Evolutionary conservation across 64 coral and sea anemone species (phyloP).

Genomic region (Actinia tenebrosa): DNA sequence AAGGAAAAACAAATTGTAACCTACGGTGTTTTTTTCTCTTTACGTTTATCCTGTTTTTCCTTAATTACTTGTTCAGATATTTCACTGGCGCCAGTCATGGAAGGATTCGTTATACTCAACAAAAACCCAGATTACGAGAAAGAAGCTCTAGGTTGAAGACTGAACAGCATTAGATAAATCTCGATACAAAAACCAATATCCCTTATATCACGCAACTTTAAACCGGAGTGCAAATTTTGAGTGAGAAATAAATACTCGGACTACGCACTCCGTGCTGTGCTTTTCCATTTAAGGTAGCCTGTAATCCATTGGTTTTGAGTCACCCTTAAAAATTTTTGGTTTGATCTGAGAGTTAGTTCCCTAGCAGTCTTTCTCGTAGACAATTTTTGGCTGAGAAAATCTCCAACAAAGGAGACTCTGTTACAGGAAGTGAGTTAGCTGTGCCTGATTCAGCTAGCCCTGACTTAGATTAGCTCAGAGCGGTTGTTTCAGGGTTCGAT

Average conservation of each 20-base stretch:
- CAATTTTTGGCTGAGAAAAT: no score
- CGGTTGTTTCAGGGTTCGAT: no score
- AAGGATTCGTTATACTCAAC: slow-evolving; percentile 97
- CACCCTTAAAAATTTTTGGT: no score
- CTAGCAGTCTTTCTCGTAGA: no score
- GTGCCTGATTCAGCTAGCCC: no score
- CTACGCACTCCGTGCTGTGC: background rate
- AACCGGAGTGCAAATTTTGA: background rate
- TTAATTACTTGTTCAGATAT: slow-evolving; percentile 64
- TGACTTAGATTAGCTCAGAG: no score
- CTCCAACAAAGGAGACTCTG: no score
- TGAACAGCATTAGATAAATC: background rate
- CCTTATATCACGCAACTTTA: background rate
- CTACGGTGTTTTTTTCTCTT: background rate
- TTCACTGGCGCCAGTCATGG: slow-evolving; percentile 86
- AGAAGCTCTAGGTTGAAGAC: background rate
- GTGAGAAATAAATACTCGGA: background rate
- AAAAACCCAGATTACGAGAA: slow-evolving; percentile 97
- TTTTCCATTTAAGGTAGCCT: no score
- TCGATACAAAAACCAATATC: background rate
- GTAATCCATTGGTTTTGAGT: no score
- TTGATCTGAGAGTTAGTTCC: no score
- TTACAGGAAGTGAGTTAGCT: no score
- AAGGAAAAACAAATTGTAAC: no score
- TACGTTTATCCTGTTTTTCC: background rate